phyloP scores from a whole-genome alignment of 2,888 invertebrate genomes.

The Venusia cambrica region DNA sequence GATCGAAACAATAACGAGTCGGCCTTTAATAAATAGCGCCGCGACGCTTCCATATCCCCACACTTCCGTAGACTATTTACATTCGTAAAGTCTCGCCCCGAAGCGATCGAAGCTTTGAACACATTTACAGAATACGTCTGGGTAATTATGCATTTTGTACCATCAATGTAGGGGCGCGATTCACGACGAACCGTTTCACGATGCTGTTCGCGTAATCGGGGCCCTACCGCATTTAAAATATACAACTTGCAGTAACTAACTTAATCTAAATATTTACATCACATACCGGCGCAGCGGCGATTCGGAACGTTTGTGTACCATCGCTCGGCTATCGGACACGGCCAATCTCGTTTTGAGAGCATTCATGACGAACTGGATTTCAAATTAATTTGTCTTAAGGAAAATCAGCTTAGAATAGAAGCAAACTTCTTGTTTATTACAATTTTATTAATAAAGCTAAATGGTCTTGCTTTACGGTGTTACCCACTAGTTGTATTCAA shows the following conservation, averaged over 20 bases:
- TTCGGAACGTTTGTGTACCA: constrained; percentile 10
- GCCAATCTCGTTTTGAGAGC: background rate
- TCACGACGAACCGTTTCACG: constrained; percentile 19
- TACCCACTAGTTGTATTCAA: no score
- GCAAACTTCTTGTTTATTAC: no score
- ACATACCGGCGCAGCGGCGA: constrained; percentile 26
- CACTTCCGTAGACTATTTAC: constrained; percentile 38
- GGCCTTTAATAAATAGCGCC: constrained; percentile 41
- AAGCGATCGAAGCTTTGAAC: constrained; percentile 26
- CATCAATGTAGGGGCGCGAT: constrained; percentile 52
- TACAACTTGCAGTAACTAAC: constrained; percentile 39
- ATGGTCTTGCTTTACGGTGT: no score
- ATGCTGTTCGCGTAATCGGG: constrained; percentile 59
- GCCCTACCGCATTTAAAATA: constrained; percentile 54
- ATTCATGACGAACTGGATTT: no score
- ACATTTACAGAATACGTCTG: constrained; percentile 32
- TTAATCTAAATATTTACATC: constrained; percentile 41
- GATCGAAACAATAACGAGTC: constrained; percentile 64
- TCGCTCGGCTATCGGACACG: constrained; percentile 7
- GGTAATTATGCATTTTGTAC: constrained; percentile 71
- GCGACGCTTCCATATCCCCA: constrained; percentile 19
- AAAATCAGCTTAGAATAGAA: no score
- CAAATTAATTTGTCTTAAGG: no score
- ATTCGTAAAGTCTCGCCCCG: constrained; percentile 24
- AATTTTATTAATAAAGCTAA: no score